Evolutionary conservation across 2,888 invertebrate species (phyloP), one percentile per base, ranked within the genome.

Genomic region (Heteromurus nitidus): DNA sequence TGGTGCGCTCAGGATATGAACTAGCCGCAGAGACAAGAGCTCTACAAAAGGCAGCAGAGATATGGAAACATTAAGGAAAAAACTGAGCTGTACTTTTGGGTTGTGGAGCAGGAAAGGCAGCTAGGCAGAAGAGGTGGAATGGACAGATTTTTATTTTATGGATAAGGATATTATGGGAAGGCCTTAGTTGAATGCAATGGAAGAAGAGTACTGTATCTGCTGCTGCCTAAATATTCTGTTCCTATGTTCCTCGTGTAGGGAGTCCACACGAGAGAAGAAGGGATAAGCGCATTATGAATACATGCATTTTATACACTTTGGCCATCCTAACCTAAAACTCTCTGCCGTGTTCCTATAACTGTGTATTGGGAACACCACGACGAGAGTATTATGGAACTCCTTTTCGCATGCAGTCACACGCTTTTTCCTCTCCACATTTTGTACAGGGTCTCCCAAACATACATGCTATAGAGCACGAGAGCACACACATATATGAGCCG

Each of bases 111-210:
- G 28, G 58, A 58, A n/a, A n/a, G n/a, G n/a, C n/a, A n/a, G n/a
- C n/a, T n/a, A 55, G 55, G 22, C 3, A 60, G n/a, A 20, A n/a
- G 26, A 47, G 26, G 22, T 69, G 60, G 68, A 69, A 79, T 64
- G 55, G 58, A n/a, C 70, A 70, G 42, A 42, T 65, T 64, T n/a
- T n/a, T n/a, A n/a, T 65, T 64, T 72, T 64, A 80, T 80, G 76
- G 68, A 69, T 44, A 68, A 68, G 75, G 42, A 76, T 67, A 31
- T 70, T 70, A 79, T 50, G 70, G 77, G 64, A 79, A 70, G 77
- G 65, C 77, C 70, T 70, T 53, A 79, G 50, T 28, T 53, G 68
- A n/a, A 67, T 53, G 67, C n/a, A 47, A 60, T 76, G 79, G 72
- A 80, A 70, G n/a, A n/a, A 47, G 77, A 62, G 62, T 69, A 76